Percentiles rank a stretch among this genome's conserved stretches.
Conservation (phyloP, 2,113 vertebrate genomes). For the Eulemur macaco region DNA sequence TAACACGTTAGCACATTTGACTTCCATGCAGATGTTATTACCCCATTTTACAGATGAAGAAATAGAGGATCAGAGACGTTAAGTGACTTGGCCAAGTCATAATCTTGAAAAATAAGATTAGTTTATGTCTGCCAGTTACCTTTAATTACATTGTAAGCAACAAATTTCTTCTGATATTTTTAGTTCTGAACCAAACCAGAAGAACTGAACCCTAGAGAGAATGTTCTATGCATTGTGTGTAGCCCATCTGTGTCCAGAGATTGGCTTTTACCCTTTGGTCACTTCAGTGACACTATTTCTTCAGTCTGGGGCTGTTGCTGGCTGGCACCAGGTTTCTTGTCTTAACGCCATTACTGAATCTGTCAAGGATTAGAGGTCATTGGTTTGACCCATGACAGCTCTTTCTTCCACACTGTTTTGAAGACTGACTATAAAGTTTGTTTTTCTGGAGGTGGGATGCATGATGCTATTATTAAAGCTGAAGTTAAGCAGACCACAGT, state of each 20-base stretch:
- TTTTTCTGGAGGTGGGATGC: neutral
- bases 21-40: neutral
- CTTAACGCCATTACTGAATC: neutral
- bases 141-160: neutral
- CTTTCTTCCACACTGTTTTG: neutral
- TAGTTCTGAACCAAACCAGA: neutral
- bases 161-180: neutral
- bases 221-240: neutral
- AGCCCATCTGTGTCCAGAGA: neutral
- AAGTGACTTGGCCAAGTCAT: neutral
- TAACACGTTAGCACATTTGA: neutral
- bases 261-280: neutral
- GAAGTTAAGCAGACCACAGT: constrained; percentile 45
- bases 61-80: neutral
- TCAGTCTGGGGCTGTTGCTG: neutral
- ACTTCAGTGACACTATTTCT: neutral
- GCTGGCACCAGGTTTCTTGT: neutral
- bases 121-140: neutral
- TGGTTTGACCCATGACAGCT: neutral
- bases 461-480: neutral
- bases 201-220: neutral
- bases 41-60: neutral
- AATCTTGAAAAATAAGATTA: neutral
- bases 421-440: neutral
- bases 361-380: neutral